phyloP scores from a whole-genome alignment of 2,888 invertebrate genomes.

The Orgyia antiqua region DNA sequence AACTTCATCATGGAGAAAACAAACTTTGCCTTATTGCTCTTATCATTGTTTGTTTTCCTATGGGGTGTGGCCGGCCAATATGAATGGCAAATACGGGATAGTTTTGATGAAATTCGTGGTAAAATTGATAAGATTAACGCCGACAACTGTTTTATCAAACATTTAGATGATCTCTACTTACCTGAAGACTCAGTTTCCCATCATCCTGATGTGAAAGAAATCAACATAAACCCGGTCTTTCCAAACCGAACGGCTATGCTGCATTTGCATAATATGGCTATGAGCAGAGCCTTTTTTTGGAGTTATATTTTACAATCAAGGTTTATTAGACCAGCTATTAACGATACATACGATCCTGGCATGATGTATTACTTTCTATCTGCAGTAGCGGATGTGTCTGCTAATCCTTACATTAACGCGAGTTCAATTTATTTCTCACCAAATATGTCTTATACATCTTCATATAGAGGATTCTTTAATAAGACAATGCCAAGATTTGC shows the following conservation, averaged over 20 bases:
- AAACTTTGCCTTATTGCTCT: constrained; percentile 44
- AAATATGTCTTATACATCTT: constrained; percentile 95
- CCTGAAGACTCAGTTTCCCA: constrained; percentile 93
- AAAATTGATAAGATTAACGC: constrained; percentile 89
- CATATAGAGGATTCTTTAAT: constrained; percentile 96
- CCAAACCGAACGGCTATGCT: constrained; percentile 95
- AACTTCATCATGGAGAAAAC: constrained; percentile 51
- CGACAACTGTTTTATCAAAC: constrained; percentile 94
- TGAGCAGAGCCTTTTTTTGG: constrained; percentile 97
- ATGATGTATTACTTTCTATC: constrained; percentile 99
- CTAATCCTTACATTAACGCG: constrained; percentile 94
- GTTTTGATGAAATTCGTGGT: constrained; percentile 92
- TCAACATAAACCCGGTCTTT: constrained; percentile 95
- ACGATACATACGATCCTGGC: constrained; percentile 96
- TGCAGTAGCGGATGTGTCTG: constrained; percentile 95
- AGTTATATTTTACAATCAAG: constrained; percentile 95
- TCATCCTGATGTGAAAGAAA: constrained; percentile 94
- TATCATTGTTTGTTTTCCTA: constrained; percentile 59
- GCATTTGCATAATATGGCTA: constrained; percentile 97
- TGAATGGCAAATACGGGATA: constrained; percentile 94
- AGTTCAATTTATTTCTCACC: constrained; percentile 96
- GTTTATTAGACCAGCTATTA: constrained; percentile 92
- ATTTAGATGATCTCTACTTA: constrained; percentile 89
- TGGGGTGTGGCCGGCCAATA: constrained; percentile 89
- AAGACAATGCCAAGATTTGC: constrained; percentile 96